Conservation (phyloP, 1,140 invertebrate species). For the Rhopalosiphum maidis region DNA sequence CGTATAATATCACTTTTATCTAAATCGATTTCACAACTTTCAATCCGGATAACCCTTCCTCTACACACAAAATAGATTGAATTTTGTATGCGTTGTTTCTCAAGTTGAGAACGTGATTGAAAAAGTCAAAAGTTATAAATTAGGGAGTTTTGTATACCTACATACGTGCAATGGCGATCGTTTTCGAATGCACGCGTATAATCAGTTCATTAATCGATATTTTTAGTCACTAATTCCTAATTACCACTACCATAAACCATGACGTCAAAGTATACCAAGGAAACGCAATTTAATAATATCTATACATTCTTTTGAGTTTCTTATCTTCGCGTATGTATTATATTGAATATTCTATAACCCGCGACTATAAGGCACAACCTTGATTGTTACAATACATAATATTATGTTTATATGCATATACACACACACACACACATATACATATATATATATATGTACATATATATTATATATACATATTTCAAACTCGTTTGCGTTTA, state of each 20-base stretch:
- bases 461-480: not conserved
- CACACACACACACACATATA: not conserved
- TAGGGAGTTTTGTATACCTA: not conserved
- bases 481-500: not conserved
- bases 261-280: not conserved
- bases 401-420: not conserved
- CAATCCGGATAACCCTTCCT: not conserved
- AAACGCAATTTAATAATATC: slow-evolving; percentile 28
- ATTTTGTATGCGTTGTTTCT: too few species aligned
- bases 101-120: not conserved
- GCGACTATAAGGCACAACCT: slow-evolving; percentile 6
- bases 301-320: slow-evolving; percentile 6
- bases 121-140: not conserved
- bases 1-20: too few species aligned
- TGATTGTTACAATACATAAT: not conserved
- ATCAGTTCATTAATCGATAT: not conserved
- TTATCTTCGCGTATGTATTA: not conserved
- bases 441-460: too few species aligned
- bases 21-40: not conserved
- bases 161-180: not conserved
- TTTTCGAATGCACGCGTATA: not conserved
- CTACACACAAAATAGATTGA: too few species aligned
- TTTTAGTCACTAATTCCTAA: not conserved
- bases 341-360: not conserved
- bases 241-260: not conserved